These are phyloP conservation scores for Plodia interpunctella DNA, from an alignment of 1,140 invertebrate genomes.

Conservation along the genomic window DNA sequence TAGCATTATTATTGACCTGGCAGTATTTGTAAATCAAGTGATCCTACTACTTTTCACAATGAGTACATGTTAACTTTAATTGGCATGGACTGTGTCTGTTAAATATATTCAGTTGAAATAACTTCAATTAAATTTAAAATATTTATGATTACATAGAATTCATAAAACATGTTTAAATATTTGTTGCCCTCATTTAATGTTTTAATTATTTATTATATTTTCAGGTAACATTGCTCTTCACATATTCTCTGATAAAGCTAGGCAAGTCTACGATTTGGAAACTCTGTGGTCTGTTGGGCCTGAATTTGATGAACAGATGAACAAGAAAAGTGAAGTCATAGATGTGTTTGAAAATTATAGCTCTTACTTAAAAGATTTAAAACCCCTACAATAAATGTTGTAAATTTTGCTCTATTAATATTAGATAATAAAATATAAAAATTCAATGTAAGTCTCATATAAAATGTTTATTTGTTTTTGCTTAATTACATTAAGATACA, in stretches of 20 bases:
- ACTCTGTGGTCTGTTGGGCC: conserved; percentile 92
- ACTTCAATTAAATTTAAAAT: too few relatives aligned
- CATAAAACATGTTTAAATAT: too few relatives aligned
- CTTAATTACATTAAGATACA: conserved; percentile 74
- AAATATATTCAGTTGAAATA: too few relatives aligned
- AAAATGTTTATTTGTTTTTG: conserved; percentile 74
- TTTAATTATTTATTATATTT: conserved; percentile 20
- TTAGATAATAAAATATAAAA: conserved; percentile 28
- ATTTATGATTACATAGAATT: too few relatives aligned
- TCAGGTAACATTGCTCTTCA: conserved; percentile 94
- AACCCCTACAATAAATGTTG: conserved; percentile 65
- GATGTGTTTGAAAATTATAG: conserved; percentile 82
- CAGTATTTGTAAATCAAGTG: too few relatives aligned
- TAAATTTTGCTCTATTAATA: background rate
- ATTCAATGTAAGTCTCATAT: conserved; percentile 69
- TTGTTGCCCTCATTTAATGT: too few relatives aligned
- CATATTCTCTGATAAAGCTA: conserved; percentile 84
- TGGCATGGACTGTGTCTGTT: too few relatives aligned
- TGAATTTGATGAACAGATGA: conserved; percentile 86
- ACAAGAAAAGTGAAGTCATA: conserved; percentile 77
- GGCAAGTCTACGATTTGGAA: conserved; percentile 91
- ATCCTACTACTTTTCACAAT: too few relatives aligned
- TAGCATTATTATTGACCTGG: too few relatives aligned
- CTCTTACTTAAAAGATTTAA: conserved; percentile 78
- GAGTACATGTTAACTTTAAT: too few relatives aligned